Evolutionary conservation across 2,113 vertebrate species (phyloP).

Genomic region (Rhodinocichla rosea): DNA sequence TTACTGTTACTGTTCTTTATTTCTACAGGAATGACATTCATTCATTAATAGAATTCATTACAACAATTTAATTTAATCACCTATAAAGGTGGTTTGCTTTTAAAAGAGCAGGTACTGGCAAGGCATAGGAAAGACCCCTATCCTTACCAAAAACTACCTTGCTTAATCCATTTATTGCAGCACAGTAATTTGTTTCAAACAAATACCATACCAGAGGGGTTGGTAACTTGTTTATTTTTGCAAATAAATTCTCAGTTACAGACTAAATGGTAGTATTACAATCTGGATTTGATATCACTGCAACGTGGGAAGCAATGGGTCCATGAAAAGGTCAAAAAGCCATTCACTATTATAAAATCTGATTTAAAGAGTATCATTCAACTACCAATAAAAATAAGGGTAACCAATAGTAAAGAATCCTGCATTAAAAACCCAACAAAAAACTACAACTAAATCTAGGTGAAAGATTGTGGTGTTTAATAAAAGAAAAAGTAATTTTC

Average conservation of each 20-base stretch:
- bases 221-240: background rate
- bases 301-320: background rate
- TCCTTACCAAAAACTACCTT: background rate
- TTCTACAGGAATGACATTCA: background rate
- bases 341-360: background rate
- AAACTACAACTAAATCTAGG: background rate
- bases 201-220: background rate
- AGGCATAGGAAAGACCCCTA: background rate
- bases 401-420: background rate
- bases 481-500: background rate
- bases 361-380: background rate
- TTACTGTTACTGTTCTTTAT: background rate
- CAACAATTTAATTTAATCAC: background rate
- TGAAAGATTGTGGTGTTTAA: background rate
- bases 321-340: background rate
- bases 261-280: background rate
- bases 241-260: background rate
- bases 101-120: background rate
- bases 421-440: background rate
- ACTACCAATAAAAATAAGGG: background rate
- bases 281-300: background rate
- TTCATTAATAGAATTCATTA: background rate
- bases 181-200: background rate
- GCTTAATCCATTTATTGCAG: background rate
- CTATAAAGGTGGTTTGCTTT: background rate